phyloP scores from a whole-genome alignment of 2,797 vertebrate genomes.

The Tenualosa thibaudeaui region DNA sequence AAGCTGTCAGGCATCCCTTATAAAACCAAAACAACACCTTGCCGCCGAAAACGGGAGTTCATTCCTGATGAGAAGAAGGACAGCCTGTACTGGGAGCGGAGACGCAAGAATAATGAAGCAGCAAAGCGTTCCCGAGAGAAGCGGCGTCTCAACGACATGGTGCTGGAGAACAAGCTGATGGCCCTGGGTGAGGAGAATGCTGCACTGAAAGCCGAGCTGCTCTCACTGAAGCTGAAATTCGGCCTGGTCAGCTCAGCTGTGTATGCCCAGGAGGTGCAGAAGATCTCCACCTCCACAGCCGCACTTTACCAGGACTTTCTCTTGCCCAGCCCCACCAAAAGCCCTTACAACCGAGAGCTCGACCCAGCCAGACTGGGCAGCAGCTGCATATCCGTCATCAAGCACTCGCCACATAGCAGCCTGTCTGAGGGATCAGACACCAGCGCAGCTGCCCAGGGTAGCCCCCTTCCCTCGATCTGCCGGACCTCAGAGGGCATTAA shows the following conservation, averaged over 20 bases:
- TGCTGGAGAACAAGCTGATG: conserved; percentile 94
- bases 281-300: conserved; percentile 75
- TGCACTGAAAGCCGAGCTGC: conserved; percentile 88
- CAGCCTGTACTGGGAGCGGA: conserved; percentile 91
- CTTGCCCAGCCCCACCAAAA: conserved; percentile 64
- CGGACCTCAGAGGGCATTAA: conserved; percentile 80
- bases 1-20: conserved; percentile 69
- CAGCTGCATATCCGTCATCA: conserved; percentile 94
- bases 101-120: conserved; percentile 96
- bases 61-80: conserved; percentile 97
- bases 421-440: conserved; percentile 78
- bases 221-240: conserved; percentile 90
- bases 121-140: conserved; percentile 96
- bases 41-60: conserved; percentile 91
- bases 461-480: conserved; percentile 67
- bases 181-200: conserved; percentile 93
- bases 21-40: conserved; percentile 78
- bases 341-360: conserved; percentile 71
- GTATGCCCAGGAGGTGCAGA: conserved; percentile 90
- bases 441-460: conserved; percentile 67
- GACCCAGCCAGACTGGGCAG: conserved; percentile 76
- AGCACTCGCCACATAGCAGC: conserved; percentile 87
- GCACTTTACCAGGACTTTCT: conserved; percentile 83
- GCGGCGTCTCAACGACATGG: conserved; percentile 92
- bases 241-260: conserved; percentile 87